Conservation (phyloP, 2,888 invertebrate genomes). For the Caradrina kadenii region DNA sequence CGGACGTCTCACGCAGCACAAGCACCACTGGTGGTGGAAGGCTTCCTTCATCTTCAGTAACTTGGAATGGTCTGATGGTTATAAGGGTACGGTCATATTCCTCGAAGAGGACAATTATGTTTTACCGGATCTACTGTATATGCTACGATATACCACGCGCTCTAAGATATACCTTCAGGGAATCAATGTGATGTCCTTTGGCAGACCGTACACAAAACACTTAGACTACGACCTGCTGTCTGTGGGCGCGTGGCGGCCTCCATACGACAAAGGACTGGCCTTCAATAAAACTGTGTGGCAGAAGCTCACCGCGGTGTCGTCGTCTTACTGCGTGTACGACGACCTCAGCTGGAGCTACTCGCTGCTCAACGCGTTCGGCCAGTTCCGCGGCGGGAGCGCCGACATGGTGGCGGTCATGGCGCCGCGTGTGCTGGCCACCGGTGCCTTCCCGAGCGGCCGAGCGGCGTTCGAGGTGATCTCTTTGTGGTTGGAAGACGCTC, state of each 20-base stretch:
- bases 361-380: slow-evolving; percentile 66
- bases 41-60: slow-evolving; percentile 71
- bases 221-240: slow-evolving; percentile 66
- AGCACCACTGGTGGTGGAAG: slow-evolving; percentile 82
- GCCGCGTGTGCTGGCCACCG: slow-evolving; percentile 70
- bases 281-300: slow-evolving; percentile 74
- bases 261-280: slow-evolving; percentile 71
- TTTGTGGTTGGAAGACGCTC: slow-evolving; percentile 23
- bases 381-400: slow-evolving; percentile 58
- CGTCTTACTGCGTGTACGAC: slow-evolving; percentile 71
- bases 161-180: slow-evolving; percentile 63
- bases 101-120: slow-evolving; percentile 74
- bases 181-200: slow-evolving; percentile 71
- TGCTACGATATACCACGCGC: slow-evolving; percentile 65
- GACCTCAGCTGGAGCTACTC: slow-evolving; percentile 79
- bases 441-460: slow-evolving; percentile 52
- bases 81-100: slow-evolving; percentile 70
- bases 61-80: slow-evolving; percentile 57
- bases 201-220: slow-evolving; percentile 56
- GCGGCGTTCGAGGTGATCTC: slow-evolving; percentile 40
- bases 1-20: slow-evolving; percentile 68
- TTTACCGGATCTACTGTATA: slow-evolving; percentile 73
- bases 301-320: slow-evolving; percentile 60
- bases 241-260: slow-evolving; percentile 74
- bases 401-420: slow-evolving; percentile 67